These are phyloP conservation scores for Nibea coibor DNA, from an alignment of 2,113 vertebrate genomes.

Conservation along the genomic window DNA sequence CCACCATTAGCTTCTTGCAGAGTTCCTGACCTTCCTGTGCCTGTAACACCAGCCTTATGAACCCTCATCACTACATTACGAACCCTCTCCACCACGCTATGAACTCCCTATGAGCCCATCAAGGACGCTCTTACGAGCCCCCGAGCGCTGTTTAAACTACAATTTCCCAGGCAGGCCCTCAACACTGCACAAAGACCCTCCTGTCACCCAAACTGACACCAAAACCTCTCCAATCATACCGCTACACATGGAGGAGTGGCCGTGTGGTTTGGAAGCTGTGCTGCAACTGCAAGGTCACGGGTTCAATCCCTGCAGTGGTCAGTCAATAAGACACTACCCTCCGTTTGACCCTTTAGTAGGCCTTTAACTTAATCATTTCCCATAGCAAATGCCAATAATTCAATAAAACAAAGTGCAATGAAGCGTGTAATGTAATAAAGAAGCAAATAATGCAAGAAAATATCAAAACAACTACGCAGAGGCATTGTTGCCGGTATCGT, in stretches of 20 bases:
- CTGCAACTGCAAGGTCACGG: constrained; percentile 30
- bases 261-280: constrained; percentile 44
- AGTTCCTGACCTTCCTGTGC: constrained; percentile 64
- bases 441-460: constrained; percentile 38
- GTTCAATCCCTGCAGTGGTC: constrained; percentile 50
- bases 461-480: constrained; percentile 11
- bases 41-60: constrained; percentile 66
- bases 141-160: constrained; percentile 57
- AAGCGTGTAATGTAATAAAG: constrained; percentile 46
- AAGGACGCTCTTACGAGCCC: constrained; percentile 65
- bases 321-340: constrained; percentile 39
- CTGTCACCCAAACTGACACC: constrained; percentile 67
- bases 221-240: constrained; percentile 13
- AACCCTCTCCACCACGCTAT: constrained; percentile 38
- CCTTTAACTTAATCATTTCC: constrained; percentile 41
- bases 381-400: constrained; percentile 31
- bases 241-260: constrained; percentile 21
- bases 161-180: constrained; percentile 64
- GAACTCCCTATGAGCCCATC: constrained; percentile 75
- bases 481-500: neutral
- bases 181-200: constrained; percentile 57
- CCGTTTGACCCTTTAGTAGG: constrained; percentile 33
- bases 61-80: constrained; percentile 62
- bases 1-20: constrained; percentile 24
- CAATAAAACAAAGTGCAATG: constrained; percentile 44